Conservation (phyloP, 1,140 invertebrate genomes). For the Drosophila takahashii region DNA sequence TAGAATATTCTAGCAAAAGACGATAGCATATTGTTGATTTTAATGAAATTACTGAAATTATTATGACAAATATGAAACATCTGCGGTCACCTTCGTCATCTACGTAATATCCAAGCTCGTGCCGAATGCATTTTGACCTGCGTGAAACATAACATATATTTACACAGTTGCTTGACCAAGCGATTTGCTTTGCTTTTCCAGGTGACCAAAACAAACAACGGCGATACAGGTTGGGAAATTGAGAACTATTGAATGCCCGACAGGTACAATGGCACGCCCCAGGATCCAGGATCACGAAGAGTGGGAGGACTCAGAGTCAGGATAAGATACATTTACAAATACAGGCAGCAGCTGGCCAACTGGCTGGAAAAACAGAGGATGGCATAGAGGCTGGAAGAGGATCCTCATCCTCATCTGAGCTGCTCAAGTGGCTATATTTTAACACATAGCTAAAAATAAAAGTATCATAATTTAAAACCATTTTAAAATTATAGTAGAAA, state of each 20-base stretch:
- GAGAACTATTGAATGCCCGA: neutral
- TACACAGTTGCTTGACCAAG: conserved; percentile 54
- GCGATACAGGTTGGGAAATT: neutral
- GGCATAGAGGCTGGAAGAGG: neutral
- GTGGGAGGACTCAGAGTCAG: conserved; percentile 12
- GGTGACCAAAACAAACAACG: conserved; percentile 46
- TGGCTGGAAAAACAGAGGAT: neutral
- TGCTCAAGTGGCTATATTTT: conserved; percentile 12
- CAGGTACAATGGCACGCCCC: conserved; percentile 32
- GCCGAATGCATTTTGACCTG: conserved; percentile 13
- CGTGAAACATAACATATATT: conserved; percentile 8
- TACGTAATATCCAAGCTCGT: conserved; percentile 14
- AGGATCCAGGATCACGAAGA: conserved; percentile 34
- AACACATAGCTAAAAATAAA: neutral
- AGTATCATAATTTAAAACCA: neutral
- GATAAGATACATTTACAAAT: neutral
- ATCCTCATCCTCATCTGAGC: conserved; percentile 6
- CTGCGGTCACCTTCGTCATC: conserved; percentile 11
- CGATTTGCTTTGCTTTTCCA: conserved; percentile 70
- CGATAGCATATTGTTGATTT: neutral
- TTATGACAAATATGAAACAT: conserved; percentile 2
- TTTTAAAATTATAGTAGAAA: neutral
- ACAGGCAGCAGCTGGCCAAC: conserved; percentile 29
- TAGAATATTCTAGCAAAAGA: neutral
- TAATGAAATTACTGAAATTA: neutral